Evolutionary conservation across 2,113 vertebrate species (phyloP), one percentile per base, ranked within the genome.

Genomic region (Microcebus murinus): DNA sequence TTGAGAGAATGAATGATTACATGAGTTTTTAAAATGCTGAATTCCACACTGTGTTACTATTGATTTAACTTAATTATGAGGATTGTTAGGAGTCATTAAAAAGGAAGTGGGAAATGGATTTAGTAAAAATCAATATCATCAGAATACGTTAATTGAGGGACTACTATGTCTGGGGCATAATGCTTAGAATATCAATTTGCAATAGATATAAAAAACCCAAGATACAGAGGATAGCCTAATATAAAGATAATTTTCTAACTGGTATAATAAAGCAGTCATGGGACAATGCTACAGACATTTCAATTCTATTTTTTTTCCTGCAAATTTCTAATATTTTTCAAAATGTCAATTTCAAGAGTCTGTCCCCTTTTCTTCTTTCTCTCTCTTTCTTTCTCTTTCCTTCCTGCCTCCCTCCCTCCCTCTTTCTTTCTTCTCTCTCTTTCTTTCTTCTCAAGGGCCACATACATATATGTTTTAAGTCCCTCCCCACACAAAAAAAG

Each of bases 11-110:
- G 96, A 96, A 96, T 55, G 52, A 93, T 91, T 77, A 67, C 63
- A 83, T 77, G 59, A 34, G 15, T 76, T 93, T 96, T 84, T 89
- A 63, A 93, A 82, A 97, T 87, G 83, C 48, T n/a, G 48, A 90
- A 13, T 97, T 96, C 74, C 80, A 95, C 76, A 92, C 65, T 89
- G 27, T 94, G 79, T 91, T 96, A 73, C 39, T 81, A 93, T 94
- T 96, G 86, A 93, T 87, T 90, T 82, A 87, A 94, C 42, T 96
- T 92, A 97, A 97, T 95, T 91, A 89, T 89, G 87, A 91, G 65
- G 82, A 93, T 93, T 94, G 96, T 94, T 95, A 87, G 90, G 85
- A 76, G 67, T 91, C 73, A 96, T 94, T 97, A 94, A 92, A 96
- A 94, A 88, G 94, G 36, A 94, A 92, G 76, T 94, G 45, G 67